Evolutionary conservation across 1,140 invertebrate genomes (phyloP).

Genomic region (Drosophila subobscura): DNA sequence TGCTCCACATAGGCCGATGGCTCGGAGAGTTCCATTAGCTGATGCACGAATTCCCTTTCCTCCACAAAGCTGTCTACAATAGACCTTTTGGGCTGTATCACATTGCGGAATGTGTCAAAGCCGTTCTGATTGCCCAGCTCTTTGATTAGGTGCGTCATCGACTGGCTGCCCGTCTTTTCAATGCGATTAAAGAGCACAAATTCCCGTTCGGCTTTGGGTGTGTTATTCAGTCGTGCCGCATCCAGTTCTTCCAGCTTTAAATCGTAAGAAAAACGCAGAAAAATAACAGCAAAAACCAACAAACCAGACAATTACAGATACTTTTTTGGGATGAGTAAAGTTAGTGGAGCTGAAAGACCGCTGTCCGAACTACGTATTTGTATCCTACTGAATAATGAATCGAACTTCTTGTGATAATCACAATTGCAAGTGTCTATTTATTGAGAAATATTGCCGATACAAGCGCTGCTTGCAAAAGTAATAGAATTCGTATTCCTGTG

Average conservation of each 20-base stretch:
- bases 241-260: constrained; percentile 55
- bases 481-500: constrained; percentile 71
- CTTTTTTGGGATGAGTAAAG: neutral
- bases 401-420: neutral
- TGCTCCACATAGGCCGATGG: constrained; percentile 76
- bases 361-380: too few species aligned
- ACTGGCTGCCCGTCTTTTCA: constrained; percentile 94
- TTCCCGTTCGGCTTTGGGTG: constrained; percentile 87
- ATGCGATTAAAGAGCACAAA: constrained; percentile 92
- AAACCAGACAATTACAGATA: constrained; percentile 8
- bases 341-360: constrained; percentile 24
- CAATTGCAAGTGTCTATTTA: constrained; percentile 46
- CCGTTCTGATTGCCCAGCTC: constrained; percentile 85
- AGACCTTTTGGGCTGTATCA: neutral
- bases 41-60: constrained; percentile 86
- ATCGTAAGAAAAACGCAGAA: neutral
- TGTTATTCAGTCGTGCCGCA: constrained; percentile 89
- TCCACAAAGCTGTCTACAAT: constrained; percentile 84
- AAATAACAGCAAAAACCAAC: neutral
- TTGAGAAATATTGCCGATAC: constrained; percentile 67
- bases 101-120: constrained; percentile 53
- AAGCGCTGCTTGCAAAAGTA: constrained; percentile 71
- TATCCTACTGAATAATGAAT: too few species aligned
- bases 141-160: constrained; percentile 90
- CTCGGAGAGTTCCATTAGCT: constrained; percentile 56